These are phyloP conservation scores for Takifugu ocellatus DNA, from an alignment of 2,797 vertebrate genomes.

Conservation along the genomic window DNA sequence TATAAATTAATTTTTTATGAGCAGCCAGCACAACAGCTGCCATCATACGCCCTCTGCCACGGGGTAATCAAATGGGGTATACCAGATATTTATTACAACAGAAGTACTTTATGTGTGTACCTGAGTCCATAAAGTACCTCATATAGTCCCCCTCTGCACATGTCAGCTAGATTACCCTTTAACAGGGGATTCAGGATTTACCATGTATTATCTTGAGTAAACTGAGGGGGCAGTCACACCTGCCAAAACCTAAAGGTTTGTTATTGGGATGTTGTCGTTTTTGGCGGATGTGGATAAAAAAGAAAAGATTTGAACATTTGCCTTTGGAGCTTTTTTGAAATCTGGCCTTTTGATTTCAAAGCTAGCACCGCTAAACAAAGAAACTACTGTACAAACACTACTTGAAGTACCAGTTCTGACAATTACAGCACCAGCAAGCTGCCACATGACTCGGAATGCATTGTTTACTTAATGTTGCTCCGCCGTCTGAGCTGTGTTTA, in stretches of 20 bases:
- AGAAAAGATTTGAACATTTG: too few relatives aligned
- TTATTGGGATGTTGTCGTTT: too few relatives aligned
- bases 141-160: too few relatives aligned
- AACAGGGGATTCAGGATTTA: background rate
- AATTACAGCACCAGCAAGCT: background rate
- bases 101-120: too few relatives aligned
- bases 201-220: too few relatives aligned
- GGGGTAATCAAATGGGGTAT: background rate
- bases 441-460: constrained; percentile 9
- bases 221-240: background rate
- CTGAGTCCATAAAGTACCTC: too few relatives aligned
- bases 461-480: constrained; percentile 5
- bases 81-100: too few relatives aligned
- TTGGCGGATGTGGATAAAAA: too few relatives aligned
- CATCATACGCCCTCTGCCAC: background rate
- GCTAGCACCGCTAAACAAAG: background rate
- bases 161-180: background rate
- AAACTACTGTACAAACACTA: background rate
- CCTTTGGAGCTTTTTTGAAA: too few relatives aligned
- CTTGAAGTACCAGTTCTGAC: constrained; percentile 12
- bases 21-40: background rate
- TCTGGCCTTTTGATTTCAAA: too few relatives aligned
- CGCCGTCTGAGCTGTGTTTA: constrained; percentile 8
- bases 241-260: background rate
- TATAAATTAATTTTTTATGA: background rate